Evolutionary conservation across 2,797 vertebrate genomes (phyloP), one percentile per base, ranked within the genome.

Genomic region (Tamandua tetradactyla): DNA sequence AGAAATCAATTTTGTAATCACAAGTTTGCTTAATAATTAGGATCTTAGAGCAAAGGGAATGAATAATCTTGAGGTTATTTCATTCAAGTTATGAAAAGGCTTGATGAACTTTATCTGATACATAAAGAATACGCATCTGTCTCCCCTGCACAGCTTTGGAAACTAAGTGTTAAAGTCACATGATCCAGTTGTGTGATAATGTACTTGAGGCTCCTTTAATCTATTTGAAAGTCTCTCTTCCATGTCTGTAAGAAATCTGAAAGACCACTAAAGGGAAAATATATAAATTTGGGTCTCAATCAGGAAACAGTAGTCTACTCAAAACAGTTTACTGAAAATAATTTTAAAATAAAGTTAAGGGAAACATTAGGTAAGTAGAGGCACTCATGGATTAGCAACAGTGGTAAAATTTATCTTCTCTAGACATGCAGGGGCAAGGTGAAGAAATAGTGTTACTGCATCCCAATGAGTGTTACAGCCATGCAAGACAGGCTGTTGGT

Each of bases 301-400:
- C 32, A 85, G 83, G 61, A 95, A 87, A 88, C 25, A 55, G 14
- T 35, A 68, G 93, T 89, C 42, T 76, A 44, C 37, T 86, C 8
- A 47, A 94, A 90, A 95, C 1, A 71, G 42, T 76, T 88, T 61
- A 47, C 52, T 59, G 88, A 93, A 94, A 95, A 71, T 64, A 52
- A 71, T 69, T 78, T 90, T n/a, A n/a, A n/a, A n/a, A n/a, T n/a
- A n/a, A n/a, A n/a, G n/a, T n/a, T n/a, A n/a, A n/a, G n/a, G n/a
- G n/a, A n/a, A n/a, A n/a, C n/a, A n/a, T n/a, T n/a, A n/a, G n/a
- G n/a, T n/a, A n/a, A n/a, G n/a, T n/a, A n/a, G n/a, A n/a, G n/a
- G n/a, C n/a, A n/a, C n/a, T n/a, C n/a, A n/a, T n/a, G n/a, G n/a
- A n/a, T n/a, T n/a, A n/a, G n/a, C n/a, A n/a, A n/a, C n/a, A n/a